phyloP scores from a whole-genome alignment of 37 sponge, comb jelly and placozoan genomes.

The Halisarca cf. caerulea region DNA sequence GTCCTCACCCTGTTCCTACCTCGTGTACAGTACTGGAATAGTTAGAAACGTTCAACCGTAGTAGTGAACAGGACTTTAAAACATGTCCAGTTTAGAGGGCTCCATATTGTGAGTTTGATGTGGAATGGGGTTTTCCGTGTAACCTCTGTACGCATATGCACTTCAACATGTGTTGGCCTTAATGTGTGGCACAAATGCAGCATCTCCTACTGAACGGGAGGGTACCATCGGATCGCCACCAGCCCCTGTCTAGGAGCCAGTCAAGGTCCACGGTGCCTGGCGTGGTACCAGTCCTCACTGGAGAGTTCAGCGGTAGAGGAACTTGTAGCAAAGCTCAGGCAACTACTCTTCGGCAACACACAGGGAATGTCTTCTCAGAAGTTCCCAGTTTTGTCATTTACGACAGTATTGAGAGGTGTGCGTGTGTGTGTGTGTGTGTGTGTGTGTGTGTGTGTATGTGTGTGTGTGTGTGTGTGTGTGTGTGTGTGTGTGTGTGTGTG shows the following conservation, averaged over 20 bases:
- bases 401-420: neutral
- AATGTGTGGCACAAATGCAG: neutral
- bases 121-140: too few species aligned
- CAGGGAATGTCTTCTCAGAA: neutral
- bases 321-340: neutral
- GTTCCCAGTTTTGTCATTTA: conserved; percentile 3
- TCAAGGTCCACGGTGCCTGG: neutral
- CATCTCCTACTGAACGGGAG: neutral
- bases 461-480: conserved; percentile 12
- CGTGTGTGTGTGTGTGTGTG: too few species aligned
- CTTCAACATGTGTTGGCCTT: too few species aligned
- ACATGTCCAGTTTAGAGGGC: too few species aligned
- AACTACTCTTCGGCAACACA: neutral
- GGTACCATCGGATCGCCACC: neutral
- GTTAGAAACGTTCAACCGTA: too few species aligned
- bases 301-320: conserved; percentile 10
- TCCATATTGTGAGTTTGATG: too few species aligned
- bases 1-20: too few species aligned
- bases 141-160: too few species aligned
- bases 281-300: neutral
- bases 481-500: neutral
- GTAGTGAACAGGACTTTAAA: too few species aligned
- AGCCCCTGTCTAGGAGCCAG: neutral
- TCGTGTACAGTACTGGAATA: too few species aligned
- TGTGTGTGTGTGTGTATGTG: neutral